These are phyloP conservation scores for Pachyseris speciosa DNA, from an alignment of 64 coral and sea anemone species.

Conservation along the genomic window DNA sequence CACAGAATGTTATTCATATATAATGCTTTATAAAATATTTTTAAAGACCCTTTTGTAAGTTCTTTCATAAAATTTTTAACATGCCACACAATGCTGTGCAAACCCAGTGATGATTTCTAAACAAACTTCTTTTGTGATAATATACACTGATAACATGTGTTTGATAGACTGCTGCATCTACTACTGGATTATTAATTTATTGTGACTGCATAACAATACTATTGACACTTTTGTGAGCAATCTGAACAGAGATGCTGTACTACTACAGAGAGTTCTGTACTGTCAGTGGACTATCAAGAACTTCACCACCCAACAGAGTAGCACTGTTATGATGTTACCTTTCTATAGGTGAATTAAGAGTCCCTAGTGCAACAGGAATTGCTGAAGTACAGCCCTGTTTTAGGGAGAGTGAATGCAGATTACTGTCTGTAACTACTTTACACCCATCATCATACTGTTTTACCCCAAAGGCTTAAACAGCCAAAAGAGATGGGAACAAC, in stretches of 20 bases:
- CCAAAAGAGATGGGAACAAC: slow-evolving; percentile 91
- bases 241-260: no score
- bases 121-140: not conserved
- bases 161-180: not conserved
- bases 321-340: not conserved
- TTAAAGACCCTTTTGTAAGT: not conserved
- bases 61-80: not conserved
- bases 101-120: no score
- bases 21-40: not conserved
- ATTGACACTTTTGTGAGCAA: no score
- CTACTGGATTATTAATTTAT: not conserved
- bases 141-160: not conserved
- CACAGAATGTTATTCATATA: not conserved
- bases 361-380: not conserved
- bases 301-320: no score
- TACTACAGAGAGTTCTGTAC: no score
- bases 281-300: no score
- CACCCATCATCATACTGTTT: not conserved
- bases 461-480: slow-evolving; percentile 50
- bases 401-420: not conserved
- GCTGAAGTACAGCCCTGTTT: not conserved
- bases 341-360: not conserved
- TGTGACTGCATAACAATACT: not conserved
- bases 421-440: not conserved
- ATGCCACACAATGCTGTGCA: no score